Conservation (phyloP, 2,888 invertebrate species). For the Bugulina stolonifera region DNA sequence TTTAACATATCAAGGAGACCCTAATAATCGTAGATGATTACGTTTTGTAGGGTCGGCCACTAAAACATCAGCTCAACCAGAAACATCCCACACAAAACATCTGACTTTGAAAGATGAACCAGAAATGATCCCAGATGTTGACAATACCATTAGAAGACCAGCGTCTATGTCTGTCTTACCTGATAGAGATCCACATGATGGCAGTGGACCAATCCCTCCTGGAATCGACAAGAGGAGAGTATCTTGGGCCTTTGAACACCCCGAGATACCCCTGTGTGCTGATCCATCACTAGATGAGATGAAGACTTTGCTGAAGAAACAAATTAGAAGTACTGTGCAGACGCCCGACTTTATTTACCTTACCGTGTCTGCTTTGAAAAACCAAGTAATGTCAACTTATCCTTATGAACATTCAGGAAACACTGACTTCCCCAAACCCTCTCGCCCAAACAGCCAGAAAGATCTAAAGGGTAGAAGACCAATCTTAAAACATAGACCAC, state of each 20-base stretch:
- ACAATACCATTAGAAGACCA: neutral
- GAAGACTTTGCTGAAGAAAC: slow-evolving; percentile 46
- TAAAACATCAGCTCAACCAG: neutral
- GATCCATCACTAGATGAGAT: slow-evolving; percentile 45
- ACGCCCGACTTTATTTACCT: slow-evolving; percentile 50
- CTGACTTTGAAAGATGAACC: slow-evolving; percentile 22
- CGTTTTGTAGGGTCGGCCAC: neutral
- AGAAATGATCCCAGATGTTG: neutral
- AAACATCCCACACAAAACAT: neutral
- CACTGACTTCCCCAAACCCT: slow-evolving; percentile 32
- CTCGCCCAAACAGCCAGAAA: slow-evolving; percentile 26
- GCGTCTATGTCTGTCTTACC: slow-evolving; percentile 10
- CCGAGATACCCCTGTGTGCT: slow-evolving; percentile 37
- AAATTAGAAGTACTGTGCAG: slow-evolving; percentile 43
- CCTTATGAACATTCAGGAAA: slow-evolving; percentile 37
- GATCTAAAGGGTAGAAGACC: slow-evolving; percentile 20
- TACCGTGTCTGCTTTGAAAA: slow-evolving; percentile 47
- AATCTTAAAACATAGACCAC: slow-evolving; percentile 35
- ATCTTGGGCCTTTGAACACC: slow-evolving; percentile 51
- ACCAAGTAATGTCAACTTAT: slow-evolving; percentile 38
- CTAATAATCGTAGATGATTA: too few species aligned
- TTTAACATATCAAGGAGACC: too few species aligned
- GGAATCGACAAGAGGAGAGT: slow-evolving; percentile 37
- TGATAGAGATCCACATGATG: slow-evolving; percentile 14
- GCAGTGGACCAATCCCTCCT: slow-evolving; percentile 31